Evolutionary conservation across 2,888 invertebrate species (phyloP), one percentile per base, ranked within the genome.

Genomic region (Ochlodes sylvanus): DNA sequence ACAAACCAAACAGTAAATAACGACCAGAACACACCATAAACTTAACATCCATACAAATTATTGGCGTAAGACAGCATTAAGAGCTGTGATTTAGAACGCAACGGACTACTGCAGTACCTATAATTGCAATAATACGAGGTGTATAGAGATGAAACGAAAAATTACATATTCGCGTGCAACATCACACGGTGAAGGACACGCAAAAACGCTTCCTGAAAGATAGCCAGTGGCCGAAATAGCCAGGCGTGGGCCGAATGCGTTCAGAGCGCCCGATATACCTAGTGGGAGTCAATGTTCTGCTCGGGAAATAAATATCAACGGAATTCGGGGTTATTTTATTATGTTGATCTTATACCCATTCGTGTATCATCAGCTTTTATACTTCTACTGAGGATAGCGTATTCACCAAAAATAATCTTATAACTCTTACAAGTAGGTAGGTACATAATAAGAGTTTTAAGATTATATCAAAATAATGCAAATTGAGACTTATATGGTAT

Each of bases 161-260:
- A 19, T 15, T 21, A 58, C 38, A 12, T 14, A 7, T 15, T 50
- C 44, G 21, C 58, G 12, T 41, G 38, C 17, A 7, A 60, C 32
- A 54, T 27, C 12, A 54, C 58, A n/a, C 15, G n/a, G 32, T 19
- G 41, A 66, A 52, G 32, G 66, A 34, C 54, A 32, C 27, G 60
- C 58, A 60, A 54, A 60, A 52, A 54, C 58, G 58, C 41, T 65
- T 65, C 65, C 65, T 65, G 58, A 58, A 65, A 52, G 50, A 58
- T 44, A 38, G 56, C 55, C 65, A 41, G 41, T 32, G 54, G 14
- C 27, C 27, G 21, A 65, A 65, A 65, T 65, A 65, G 58, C 58
- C 50, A 1, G 15, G 65, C 65, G 65, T 65, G 65, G 65, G 65
- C 15, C 3, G 65, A 21, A 32, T 15, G 34, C 50, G 50, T 57